Evolutionary conservation across 1,140 invertebrate species (phyloP).

Genomic region (Phymastichus coffea): DNA sequence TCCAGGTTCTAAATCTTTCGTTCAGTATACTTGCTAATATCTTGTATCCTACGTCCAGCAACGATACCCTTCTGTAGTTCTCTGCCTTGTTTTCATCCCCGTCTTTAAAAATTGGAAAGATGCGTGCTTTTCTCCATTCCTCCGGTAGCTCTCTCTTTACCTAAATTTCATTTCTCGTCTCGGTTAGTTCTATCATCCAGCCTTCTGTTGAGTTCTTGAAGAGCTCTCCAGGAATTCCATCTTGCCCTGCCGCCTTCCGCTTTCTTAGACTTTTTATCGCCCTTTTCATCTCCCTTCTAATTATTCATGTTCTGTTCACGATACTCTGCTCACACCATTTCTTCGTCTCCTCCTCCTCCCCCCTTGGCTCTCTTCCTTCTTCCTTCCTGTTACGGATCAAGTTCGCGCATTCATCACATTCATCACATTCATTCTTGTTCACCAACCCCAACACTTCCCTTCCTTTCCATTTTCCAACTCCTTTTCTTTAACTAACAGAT

Average conservation of each 20-base stretch:
- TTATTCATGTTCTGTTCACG: too few species aligned
- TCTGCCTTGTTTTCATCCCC: neutral
- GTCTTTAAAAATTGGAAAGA: neutral
- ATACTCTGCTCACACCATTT: too few species aligned
- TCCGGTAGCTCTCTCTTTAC: too few species aligned
- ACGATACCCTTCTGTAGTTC: neutral
- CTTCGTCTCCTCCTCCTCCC: too few species aligned
- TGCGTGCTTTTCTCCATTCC: neutral
- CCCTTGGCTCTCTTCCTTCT: too few species aligned
- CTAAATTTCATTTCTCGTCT: slow-evolving; percentile 1
- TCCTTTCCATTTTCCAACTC: too few species aligned
- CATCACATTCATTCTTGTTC: too few species aligned
- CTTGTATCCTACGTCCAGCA: neutral
- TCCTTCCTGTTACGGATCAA: too few species aligned
- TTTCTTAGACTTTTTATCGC: neutral
- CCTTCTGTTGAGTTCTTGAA: neutral
- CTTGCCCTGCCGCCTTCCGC: neutral
- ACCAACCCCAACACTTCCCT: too few species aligned
- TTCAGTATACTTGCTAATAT: neutral
- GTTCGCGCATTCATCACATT: too few species aligned
- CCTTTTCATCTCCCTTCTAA: neutral
- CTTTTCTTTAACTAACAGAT: too few species aligned
- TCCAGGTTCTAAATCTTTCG: neutral
- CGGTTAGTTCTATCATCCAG: neutral
- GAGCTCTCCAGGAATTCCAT: neutral